A percentile compares a stretch with the other conserved stretches of the same genome.
These are phyloP conservation scores for Oxygymnocypris stewartii DNA, from an alignment of 2,113 vertebrate species.

Conservation along the genomic window DNA sequence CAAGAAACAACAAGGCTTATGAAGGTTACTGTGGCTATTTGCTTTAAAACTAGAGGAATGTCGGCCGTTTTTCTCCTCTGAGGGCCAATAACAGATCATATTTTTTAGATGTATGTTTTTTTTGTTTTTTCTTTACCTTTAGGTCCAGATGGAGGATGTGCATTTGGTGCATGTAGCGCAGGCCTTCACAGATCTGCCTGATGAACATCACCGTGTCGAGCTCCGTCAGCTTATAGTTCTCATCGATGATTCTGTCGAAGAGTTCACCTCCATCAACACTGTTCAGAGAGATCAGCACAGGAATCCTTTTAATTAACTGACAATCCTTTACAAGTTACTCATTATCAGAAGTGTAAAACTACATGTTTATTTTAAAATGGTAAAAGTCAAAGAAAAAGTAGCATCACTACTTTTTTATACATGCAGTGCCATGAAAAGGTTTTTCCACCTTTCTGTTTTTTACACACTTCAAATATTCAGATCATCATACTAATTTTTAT, in stretches of 20 bases:
- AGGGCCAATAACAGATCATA: neutral
- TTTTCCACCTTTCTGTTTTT: no score
- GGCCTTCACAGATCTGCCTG: slow-evolving; percentile 93
- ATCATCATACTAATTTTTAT: no score
- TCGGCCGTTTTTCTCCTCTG: neutral
- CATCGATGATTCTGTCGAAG: slow-evolving; percentile 90
- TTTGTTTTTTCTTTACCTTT: slow-evolving; percentile 79
- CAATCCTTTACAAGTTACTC: neutral
- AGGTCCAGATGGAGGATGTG: slow-evolving; percentile 95
- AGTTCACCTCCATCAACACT: slow-evolving; percentile 80
- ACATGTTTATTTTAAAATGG: no score
- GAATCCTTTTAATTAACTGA: neutral
- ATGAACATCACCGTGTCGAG: slow-evolving; percentile 91
- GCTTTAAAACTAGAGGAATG: slow-evolving; percentile 4
- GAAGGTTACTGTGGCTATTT: neutral
- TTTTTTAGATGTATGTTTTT: neutral
- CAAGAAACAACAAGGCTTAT: slow-evolving; percentile 1
- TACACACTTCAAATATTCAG: no score
- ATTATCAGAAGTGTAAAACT: neutral
- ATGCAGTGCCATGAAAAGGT: no score
- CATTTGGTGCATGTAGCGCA: slow-evolving; percentile 97
- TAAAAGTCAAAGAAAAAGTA: no score
- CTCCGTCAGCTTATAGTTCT: slow-evolving; percentile 93
- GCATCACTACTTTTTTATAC: no score
- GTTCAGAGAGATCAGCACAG: neutral